phyloP scores from a whole-genome alignment of 2,113 vertebrate genomes.

The Lycaon pictus region DNA sequence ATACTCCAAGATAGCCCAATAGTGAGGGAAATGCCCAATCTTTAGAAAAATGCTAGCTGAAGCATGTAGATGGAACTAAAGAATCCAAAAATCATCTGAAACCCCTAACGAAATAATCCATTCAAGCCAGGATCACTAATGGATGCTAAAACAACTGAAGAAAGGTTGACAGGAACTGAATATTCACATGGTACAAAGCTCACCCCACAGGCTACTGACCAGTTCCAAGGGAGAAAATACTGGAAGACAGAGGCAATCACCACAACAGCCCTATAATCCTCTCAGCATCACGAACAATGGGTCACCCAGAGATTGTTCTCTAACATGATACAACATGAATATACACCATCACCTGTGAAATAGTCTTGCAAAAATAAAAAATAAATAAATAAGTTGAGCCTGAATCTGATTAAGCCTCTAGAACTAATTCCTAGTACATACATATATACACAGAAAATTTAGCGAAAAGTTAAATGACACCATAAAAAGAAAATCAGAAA shows the following conservation, averaged over 20 bases:
- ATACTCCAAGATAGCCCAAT: not conserved
- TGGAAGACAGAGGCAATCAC: not conserved
- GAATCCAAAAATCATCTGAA: slow-evolving; percentile 54
- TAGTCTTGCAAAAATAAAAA: not conserved
- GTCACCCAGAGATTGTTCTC: not conserved
- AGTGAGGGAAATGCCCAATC: not conserved
- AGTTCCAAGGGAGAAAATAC: not conserved
- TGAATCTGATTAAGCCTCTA: slow-evolving; percentile 20
- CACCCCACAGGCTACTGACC: not conserved
- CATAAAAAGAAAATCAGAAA: slow-evolving; percentile 9
- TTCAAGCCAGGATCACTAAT: not conserved
- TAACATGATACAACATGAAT: not conserved
- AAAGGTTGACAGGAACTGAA: not conserved
- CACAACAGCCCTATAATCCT: not conserved
- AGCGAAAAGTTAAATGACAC: slow-evolving; percentile 11
- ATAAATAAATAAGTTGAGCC: not conserved
- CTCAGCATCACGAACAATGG: not conserved
- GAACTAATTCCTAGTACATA: not conserved
- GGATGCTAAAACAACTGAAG: not conserved
- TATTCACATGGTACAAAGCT: not conserved
- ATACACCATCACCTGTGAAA: not conserved
- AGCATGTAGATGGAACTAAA: not conserved
- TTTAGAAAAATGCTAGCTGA: slow-evolving; percentile 6
- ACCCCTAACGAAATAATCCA: not conserved
- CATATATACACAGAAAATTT: not conserved